Evolutionary conservation across 1,140 invertebrate genomes (phyloP).

Genomic region (Telenomus remus): DNA sequence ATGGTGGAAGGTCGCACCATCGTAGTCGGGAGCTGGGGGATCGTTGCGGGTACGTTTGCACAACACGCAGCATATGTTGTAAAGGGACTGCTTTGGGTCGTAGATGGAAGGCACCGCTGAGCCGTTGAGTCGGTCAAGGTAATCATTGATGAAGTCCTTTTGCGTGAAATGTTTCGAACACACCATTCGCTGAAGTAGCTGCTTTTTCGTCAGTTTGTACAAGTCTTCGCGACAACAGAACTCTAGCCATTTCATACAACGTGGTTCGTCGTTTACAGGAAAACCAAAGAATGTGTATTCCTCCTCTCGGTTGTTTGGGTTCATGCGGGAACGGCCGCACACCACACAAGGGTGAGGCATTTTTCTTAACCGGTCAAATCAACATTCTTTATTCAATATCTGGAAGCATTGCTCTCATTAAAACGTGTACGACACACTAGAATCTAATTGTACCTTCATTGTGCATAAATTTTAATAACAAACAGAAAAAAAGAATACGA

Average conservation of each 20-base stretch:
- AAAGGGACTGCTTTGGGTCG: constrained; percentile 72
- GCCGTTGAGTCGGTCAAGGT: constrained; percentile 68
- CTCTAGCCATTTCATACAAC: constrained; percentile 72
- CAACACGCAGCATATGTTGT: constrained; percentile 72
- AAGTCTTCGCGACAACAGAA: constrained; percentile 73
- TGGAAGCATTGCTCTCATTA: too few relatives aligned
- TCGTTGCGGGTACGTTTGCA: constrained; percentile 67
- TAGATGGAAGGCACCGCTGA: constrained; percentile 71
- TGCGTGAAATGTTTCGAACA: constrained; percentile 72
- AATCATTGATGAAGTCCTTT: constrained; percentile 70
- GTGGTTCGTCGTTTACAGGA: constrained; percentile 70
- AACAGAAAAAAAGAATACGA: too few relatives aligned
- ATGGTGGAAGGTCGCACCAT: constrained; percentile 72
- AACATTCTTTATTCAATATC: constrained; percentile 9
- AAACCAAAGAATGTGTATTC: constrained; percentile 74
- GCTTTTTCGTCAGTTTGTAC: constrained; percentile 72
- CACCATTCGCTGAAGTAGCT: constrained; percentile 72
- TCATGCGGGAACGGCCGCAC: constrained; percentile 74
- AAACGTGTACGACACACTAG: too few relatives aligned
- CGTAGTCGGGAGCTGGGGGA: constrained; percentile 64
- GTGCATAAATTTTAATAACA: too few relatives aligned
- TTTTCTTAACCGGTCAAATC: constrained; percentile 54
- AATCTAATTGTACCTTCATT: too few relatives aligned
- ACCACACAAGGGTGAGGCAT: constrained; percentile 75
- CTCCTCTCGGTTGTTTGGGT: constrained; percentile 72